Percentiles rank a stretch among this genome's conserved stretches.
Evolutionary conservation across 2,888 invertebrate species (phyloP).

Genomic region (Euzetes globulus): DNA sequence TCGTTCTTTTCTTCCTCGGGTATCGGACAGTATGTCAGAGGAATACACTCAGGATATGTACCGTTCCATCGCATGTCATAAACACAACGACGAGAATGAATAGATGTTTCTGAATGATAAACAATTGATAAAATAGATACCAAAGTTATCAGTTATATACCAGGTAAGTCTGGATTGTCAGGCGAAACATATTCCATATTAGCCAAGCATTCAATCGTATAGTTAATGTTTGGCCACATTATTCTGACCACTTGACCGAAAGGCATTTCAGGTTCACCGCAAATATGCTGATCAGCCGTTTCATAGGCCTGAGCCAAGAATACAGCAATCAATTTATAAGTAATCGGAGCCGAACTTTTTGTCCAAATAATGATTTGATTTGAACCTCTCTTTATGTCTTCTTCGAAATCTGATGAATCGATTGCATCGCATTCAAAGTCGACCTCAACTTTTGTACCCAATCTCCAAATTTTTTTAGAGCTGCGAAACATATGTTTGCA

Average conservation of each 20-base stretch:
- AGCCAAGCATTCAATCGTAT: background rate
- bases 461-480: slow-evolving; percentile 1
- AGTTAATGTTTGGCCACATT: background rate
- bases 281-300: background rate
- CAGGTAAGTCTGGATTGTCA: slow-evolving; percentile 10
- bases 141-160: background rate
- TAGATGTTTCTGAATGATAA: background rate
- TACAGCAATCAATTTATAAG: background rate
- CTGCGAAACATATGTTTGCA: background rate
- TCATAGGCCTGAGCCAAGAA: background rate
- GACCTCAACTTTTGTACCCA: background rate
- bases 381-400: background rate
- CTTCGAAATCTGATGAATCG: background rate
- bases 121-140: background rate
- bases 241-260: slow-evolving; percentile 5
- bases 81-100: background rate
- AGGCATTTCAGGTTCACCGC: background rate
- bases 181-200: background rate
- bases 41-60: slow-evolving; percentile 5
- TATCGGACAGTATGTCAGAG: background rate
- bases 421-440: slow-evolving; percentile 7
- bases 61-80: slow-evolving; percentile 18
- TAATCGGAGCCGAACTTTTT: background rate
- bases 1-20: background rate
- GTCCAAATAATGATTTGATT: background rate